Evolutionary conservation across 2,888 invertebrate genomes (phyloP), one percentile per base, ranked within the genome.

Genomic region (Pelosia muscerda): DNA sequence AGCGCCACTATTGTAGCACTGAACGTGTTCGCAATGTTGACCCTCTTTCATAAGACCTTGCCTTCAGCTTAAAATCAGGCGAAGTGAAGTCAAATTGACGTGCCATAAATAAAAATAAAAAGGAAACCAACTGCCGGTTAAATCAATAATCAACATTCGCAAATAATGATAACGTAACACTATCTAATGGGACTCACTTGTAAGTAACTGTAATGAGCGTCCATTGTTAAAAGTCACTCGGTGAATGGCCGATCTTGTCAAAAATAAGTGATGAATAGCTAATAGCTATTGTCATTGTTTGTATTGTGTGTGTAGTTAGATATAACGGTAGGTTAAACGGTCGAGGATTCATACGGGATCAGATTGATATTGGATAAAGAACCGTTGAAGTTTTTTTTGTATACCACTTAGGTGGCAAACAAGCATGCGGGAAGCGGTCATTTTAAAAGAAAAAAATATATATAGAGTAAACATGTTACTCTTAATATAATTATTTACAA

Each of bases 261-360:
- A 66, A 72, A 71, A 67, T 71, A 77, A 81, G 75, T 58, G 65
- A 62, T 62, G 68, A 60, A 28, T 56, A 2, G 34, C 10, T 61
- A 31, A 60, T 56, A 22, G n/a, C 15, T 31, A 23, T 42, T 55
- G 57, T 28, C 49, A 66, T 64, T 66, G 67, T 66, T 49, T 65
- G 53, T n/a, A 19, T 26, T 31, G 26, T 53, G 42, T 31, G 31
- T 55, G 11, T 59, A 23, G 55, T 63, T 63, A 34, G 61, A 56
- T 58, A 15, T 66, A 64, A 66, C 70, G 64, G 67, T 57, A 10
- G 26, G 26, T n/a, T 62, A 63, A 71, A 42, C 54, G 61, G 38
- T 34, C 60, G 63, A 62, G 62, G 49, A 64, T 74, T 74, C 77
- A 70, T 74, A 78, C 77, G 81, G 81, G 63, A 74, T 55, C 69